These are phyloP conservation scores for Lordiphosa mommai DNA, from an alignment of 1,140 invertebrate genomes.

Conservation along the genomic window DNA sequence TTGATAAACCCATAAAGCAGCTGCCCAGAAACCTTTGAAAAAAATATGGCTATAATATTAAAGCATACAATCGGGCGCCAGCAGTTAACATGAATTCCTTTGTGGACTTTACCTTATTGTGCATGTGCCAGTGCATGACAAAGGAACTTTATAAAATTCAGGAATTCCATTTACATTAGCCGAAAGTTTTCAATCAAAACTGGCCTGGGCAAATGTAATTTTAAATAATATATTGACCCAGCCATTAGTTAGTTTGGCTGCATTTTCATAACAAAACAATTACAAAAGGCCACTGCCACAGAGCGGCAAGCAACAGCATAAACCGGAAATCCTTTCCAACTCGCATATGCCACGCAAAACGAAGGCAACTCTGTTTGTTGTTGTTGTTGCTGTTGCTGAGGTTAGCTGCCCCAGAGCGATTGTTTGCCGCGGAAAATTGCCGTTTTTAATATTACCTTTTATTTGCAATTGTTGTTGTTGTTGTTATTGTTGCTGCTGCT, in stretches of 20 bases:
- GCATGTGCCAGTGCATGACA: not conserved
- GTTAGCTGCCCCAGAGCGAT: conserved; percentile 37
- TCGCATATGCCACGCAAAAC: conserved; percentile 76
- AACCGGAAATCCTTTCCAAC: conserved; percentile 75
- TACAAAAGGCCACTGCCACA: conserved; percentile 46
- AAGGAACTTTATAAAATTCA: no score
- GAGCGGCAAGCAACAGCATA: conserved; percentile 50
- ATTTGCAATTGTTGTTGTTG: conserved; percentile 60
- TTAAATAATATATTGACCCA: conserved; percentile 67
- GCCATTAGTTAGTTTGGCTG: conserved; percentile 58
- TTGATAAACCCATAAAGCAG: conserved; percentile 19
- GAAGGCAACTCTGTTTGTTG: conserved; percentile 34
- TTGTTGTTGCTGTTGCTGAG: conserved; percentile 4
- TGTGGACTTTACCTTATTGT: not conserved
- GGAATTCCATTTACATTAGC: not conserved
- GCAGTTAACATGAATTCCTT: not conserved
- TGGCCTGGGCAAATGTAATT: conserved; percentile 30
- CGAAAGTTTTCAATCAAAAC: conserved; percentile 17
- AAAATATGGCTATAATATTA: not conserved
- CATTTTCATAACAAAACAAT: conserved; percentile 69
- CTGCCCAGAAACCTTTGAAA: not conserved
- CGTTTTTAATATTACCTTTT: conserved; percentile 77
- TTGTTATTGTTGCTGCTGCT: conserved; percentile 18
- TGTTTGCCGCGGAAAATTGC: conserved; percentile 69
- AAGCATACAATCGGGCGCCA: not conserved